Evolutionary conservation across 2,888 invertebrate species (phyloP).

Genomic region (Calameuta idolon): DNA sequence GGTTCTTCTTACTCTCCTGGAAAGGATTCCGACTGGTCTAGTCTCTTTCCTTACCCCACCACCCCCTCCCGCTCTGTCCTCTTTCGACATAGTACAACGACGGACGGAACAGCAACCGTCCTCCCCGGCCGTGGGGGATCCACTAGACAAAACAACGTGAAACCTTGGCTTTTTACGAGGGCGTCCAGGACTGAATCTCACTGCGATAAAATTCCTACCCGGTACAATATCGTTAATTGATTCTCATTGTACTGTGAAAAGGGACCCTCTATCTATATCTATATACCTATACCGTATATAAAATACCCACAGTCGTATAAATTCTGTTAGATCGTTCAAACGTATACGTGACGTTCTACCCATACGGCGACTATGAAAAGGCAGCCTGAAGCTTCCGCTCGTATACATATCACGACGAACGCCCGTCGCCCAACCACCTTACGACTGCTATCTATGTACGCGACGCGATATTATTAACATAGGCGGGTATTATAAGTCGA

Average conservation of each 20-base stretch:
- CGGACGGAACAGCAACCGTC: background rate
- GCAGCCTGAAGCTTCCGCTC: background rate
- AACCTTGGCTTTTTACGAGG: background rate
- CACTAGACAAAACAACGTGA: background rate
- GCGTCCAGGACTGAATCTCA: background rate
- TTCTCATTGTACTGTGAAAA: background rate
- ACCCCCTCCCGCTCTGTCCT: background rate
- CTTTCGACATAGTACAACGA: background rate
- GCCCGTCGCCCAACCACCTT: background rate
- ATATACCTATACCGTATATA: background rate
- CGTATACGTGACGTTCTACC: background rate
- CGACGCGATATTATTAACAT: constrained; percentile 36
- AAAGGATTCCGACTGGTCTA: background rate
- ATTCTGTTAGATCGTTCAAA: background rate
- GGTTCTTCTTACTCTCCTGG: background rate
- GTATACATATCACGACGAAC: background rate
- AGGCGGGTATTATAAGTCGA: constrained; percentile 35
- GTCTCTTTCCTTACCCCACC: background rate
- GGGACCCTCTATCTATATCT: background rate
- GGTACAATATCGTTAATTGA: background rate
- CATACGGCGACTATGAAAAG: background rate
- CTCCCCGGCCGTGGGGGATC: background rate
- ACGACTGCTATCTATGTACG: constrained; percentile 9
- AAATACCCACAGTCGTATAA: background rate
- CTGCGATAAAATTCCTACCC: background rate